Base-by-base conservation (phyloP, 1,140 invertebrate genomes). In the Papilio polyxenes region DNA sequence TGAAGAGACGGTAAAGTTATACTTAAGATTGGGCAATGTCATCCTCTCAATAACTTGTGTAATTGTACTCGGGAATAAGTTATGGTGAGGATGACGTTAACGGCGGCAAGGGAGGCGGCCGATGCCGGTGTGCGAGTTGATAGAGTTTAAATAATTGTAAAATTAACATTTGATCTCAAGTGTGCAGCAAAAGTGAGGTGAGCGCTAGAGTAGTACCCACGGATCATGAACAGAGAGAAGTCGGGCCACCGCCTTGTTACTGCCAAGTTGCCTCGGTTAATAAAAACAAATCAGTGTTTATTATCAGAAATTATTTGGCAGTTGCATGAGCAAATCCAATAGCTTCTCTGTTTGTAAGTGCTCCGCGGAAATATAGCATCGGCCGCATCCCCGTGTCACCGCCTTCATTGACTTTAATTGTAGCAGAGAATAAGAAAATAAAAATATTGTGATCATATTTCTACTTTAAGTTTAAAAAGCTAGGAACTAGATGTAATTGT, bases 401-500 rank as follows among this genome's bases (percentile, higher is more conserved):
- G 56, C 75, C 80, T 83, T 77, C 85, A 77, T 85, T 85, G 83
- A 84, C 80, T 90, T 89, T 89, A 85, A 84, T 87, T 89, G 84
- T 89, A 89, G 87, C 87, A 87, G 89, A 91, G 87, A 87, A 87
- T 92, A 92, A 91, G 87, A 84, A 92, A 92, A 93, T 91, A 91
- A 93, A 93, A 92, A 93, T 92, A 93, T 93, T 94, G 92, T 95
- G 94, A 94, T 94, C 93, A 94, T 94, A 94, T 94, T 94, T 95
- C 93, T 94, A 94, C 90, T 93, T 87, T 94, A 93, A 92, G 89
- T 90, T 90, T 91, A 92, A 91, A 88, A 89, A 88, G 91, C 90
- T 94, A 94, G 92, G 88, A 86, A 88, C 89, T 95, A 93, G 89
- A 91, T 83, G 82, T 95, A 95, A 94, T 90, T 95, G 94, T 95